Evolutionary conservation across 1,140 invertebrate genomes (phyloP), one percentile per base, ranked within the genome.

Genomic region (Tetramorium parvispinum): DNA sequence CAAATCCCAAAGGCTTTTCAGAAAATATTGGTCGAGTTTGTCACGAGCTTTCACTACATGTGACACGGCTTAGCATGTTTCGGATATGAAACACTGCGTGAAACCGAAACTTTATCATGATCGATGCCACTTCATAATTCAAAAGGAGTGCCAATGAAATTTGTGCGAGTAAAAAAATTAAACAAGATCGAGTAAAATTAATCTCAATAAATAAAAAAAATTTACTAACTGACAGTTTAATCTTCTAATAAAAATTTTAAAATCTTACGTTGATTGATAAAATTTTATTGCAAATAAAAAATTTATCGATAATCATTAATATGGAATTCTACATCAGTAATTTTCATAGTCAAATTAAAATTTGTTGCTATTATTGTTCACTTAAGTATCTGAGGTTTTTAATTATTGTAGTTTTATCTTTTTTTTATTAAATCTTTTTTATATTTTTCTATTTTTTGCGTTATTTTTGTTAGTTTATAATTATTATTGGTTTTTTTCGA

Each of bases 1-100:
- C 70, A 91, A 90, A 91, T 90, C 85, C 81, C 55, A 32, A 1
- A 27, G 32, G 43, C 81, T 85, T 83, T 75, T 21, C 81, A 49
- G 71, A 51, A 76, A 76, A 85, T 85, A 85, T 77, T 61, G 70
- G 46, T 63, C 27, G 55, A 75, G 43, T 49, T 66, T 32, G 43
- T 46, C 43, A 40, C 24, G 2, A 78, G 18, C 18, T 49, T 27
- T 21, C 43, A 18, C 27, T 66, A 78, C 18, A 40, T 65, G 2
- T 51, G 7, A 51, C 46, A 32, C 13, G 7, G 46, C 59, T 79
- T 79, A 66, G 49, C 46, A 46, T 46, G 24, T 51, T 51, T 66
- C 77, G 11, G 7, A 53, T 37, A 66, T 18, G 27, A 66, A 66
- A 66, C n/a, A 65, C 24, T 37, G 27, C 13, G n/a, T 11, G 43